Percentiles rank a stretch among this genome's conserved stretches.
Conservation (phyloP, 2,888 invertebrate genomes). For the Megalurothrips usitatus region DNA sequence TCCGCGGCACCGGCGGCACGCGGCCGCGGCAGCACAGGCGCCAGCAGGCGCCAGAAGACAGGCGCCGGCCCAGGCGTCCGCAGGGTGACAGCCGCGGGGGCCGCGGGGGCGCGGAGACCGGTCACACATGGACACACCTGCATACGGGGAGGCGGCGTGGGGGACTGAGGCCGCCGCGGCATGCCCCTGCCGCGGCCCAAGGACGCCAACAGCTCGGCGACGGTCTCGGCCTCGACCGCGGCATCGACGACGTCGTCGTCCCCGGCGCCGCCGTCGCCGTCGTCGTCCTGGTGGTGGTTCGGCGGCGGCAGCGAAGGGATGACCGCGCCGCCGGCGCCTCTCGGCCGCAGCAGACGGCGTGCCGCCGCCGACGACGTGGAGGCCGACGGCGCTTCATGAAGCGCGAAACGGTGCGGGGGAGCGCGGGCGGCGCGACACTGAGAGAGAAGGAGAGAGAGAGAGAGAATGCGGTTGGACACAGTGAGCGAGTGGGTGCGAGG, state of each 20-base stretch:
- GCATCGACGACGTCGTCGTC: not conserved
- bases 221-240: not conserved
- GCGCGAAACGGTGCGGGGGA: not conserved
- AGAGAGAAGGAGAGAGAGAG: not conserved
- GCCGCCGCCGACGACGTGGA: not conserved
- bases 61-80: not conserved
- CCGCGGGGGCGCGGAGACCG: no score
- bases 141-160: no score
- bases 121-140: no score
- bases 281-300: not conserved
- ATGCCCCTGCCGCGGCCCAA: no score
- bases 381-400: not conserved
- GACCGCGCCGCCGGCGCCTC: no score
- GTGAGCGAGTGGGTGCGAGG: no score
- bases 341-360: no score
- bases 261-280: not conserved
- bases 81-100: not conserved
- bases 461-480: not conserved
- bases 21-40: no score
- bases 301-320: not conserved
- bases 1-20: no score
- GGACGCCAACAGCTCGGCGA: no score
- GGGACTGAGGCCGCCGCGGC: not conserved
- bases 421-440: not conserved
- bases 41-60: not conserved